Conservation (phyloP, 2,797 vertebrate genomes). For the Botia almorhae region DNA sequence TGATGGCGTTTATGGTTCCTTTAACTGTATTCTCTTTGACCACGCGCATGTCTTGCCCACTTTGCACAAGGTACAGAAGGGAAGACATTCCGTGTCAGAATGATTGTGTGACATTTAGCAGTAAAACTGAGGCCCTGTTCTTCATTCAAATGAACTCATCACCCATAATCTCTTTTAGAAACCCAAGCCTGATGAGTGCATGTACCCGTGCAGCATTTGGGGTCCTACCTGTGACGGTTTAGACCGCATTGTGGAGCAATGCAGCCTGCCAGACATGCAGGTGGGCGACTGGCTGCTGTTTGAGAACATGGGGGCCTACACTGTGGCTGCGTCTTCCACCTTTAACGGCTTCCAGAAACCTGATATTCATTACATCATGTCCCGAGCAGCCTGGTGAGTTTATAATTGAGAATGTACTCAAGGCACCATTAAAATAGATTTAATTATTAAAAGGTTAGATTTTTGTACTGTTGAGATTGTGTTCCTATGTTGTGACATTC, state of each 20-base stretch:
- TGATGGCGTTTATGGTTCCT: constrained; percentile 96
- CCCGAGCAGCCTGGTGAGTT: constrained; percentile 87
- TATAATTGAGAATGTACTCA: neutral
- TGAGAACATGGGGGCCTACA: constrained; percentile 98
- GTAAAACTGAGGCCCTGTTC: neutral
- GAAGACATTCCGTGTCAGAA: neutral
- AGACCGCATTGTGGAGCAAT: constrained; percentile 93
- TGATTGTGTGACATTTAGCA: no score
- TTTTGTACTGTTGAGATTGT: no score
- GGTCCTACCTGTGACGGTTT: constrained; percentile 96
- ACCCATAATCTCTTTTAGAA: constrained; percentile 73
- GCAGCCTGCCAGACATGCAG: constrained; percentile 88
- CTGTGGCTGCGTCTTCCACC: constrained; percentile 91
- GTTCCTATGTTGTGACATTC: no score
- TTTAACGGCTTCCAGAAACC: constrained; percentile 98
- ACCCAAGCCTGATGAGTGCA: constrained; percentile 89
- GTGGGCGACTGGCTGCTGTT: constrained; percentile 96
- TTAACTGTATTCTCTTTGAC: constrained; percentile 95
- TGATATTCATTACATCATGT: constrained; percentile 90
- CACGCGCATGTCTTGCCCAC: constrained; percentile 90
- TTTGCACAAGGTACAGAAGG: constrained; percentile 86
- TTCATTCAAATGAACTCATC: neutral
- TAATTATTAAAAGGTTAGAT: no score
- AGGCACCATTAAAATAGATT: no score
- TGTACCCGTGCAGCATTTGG: constrained; percentile 94